These are phyloP conservation scores for Plestiodon gilberti DNA, from an alignment of 2,113 vertebrate genomes.

Conservation along the genomic window DNA sequence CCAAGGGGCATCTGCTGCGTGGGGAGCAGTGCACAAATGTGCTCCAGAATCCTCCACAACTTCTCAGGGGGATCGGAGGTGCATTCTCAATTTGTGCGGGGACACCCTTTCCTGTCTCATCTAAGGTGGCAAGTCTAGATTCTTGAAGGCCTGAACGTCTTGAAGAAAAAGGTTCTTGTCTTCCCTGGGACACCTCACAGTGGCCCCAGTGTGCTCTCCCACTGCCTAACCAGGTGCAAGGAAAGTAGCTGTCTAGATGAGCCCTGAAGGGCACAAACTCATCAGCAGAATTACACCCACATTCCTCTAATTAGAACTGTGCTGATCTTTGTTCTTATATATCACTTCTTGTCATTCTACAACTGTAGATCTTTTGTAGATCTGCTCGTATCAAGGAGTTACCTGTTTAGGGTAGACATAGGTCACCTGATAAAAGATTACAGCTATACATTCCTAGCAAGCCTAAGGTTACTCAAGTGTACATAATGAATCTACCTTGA, in stretches of 20 bases:
- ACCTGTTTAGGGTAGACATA: not conserved
- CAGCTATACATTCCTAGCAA: constrained; percentile 9
- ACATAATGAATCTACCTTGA: not conserved
- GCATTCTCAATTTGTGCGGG: not conserved
- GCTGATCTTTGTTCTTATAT: not conserved
- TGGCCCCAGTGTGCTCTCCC: not conserved
- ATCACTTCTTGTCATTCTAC: not conserved
- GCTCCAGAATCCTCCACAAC: not conserved
- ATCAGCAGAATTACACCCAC: not conserved
- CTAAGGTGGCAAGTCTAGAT: not conserved
- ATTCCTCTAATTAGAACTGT: not conserved
- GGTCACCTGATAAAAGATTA: constrained; percentile 7
- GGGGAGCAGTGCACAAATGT: not conserved
- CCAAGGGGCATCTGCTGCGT: not conserved
- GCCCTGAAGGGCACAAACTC: not conserved
- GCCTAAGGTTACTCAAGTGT: not conserved
- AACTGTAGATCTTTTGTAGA: not conserved
- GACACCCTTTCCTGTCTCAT: not conserved
- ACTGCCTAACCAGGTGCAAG: not conserved
- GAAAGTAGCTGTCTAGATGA: not conserved
- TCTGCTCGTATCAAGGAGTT: not conserved
- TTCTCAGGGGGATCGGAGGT: not conserved
- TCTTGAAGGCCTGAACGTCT: not conserved
- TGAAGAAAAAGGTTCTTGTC: not conserved
- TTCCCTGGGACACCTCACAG: not conserved